Evolutionary conservation across 2,888 invertebrate genomes (phyloP), one percentile per base, ranked within the genome.

Genomic region (Lomographa bimaculata): DNA sequence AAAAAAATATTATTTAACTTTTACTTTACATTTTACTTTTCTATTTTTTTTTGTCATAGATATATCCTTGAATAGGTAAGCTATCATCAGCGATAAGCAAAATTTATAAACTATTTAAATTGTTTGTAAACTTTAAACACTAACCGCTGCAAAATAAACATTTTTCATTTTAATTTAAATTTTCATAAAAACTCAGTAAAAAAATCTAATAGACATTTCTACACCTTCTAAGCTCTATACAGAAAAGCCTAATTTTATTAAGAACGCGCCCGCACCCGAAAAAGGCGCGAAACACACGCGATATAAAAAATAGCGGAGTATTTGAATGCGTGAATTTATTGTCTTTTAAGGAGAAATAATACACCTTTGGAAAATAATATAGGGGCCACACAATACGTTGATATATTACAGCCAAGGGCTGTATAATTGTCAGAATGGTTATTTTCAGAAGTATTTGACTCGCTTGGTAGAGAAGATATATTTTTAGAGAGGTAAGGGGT

Each of bases 211-310:
- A 14, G n/a, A 14, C 18, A 18, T 50, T 27, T 82, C 79, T 79
- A 68, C 14, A 10, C n/a, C 3, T 67, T 70, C 33, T 1, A 48
- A 66, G 20, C 48, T 77, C 85, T 85, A 59, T 63, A 60, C 50
- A 64, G 52, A 58, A 61, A 69, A 79, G 82, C 78, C 86, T 87
- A 89, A 89, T 89, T 87, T 89, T 89, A 87, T 89, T 89, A 89
- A 81, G 78, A 81, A 85, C 83, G 75, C 84, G 71, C 84, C 85
- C 87, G 80, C 78, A 74, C 82, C 85, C 82, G 81, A 84, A 86
- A 82, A 86, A 86, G 87, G 87, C 86, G 87, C 84, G 86, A 87
- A 87, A 83, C 89, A 89, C 89, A 87, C 89, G 89, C 89, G 86
- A 89, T 87, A 82, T 87, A 89, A 89, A 87, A 89, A 87, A 87